Evolutionary conservation across 2,113 vertebrate species (phyloP).

Genomic region (Salvelinus fontinalis): DNA sequence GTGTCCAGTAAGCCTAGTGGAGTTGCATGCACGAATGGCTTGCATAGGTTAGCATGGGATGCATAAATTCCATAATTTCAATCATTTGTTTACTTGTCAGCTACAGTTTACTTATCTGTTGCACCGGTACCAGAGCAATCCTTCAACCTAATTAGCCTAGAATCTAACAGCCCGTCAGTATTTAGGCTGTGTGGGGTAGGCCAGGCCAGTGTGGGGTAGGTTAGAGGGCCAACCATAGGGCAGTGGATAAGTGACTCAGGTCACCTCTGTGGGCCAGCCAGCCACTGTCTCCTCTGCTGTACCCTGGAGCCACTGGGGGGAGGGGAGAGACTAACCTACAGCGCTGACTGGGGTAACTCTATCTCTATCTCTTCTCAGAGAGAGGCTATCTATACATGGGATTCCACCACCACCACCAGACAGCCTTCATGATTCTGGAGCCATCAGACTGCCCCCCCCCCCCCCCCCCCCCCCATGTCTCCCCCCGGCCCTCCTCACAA

Average conservation of each 20-base stretch:
- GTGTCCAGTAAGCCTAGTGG: no score
- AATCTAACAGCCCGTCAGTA: not conserved
- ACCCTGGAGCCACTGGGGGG: not conserved
- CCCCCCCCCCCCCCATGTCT: no score
- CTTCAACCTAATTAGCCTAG: no score
- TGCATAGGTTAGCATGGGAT: no score
- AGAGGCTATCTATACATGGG: conserved; percentile 65
- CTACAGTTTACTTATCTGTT: no score
- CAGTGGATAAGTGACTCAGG: not conserved
- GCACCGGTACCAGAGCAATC: no score
- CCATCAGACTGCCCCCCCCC: no score
- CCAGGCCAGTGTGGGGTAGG: not conserved
- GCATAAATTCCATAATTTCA: no score
- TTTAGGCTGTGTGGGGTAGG: not conserved
- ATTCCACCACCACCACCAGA: conserved; percentile 67
- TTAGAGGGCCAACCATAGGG: not conserved
- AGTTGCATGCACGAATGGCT: no score
- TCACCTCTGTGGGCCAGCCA: not conserved
- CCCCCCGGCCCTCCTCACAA: not conserved
- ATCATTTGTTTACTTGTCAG: no score
- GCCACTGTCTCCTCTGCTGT: not conserved
- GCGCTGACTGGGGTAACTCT: no score
- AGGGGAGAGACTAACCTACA: no score
- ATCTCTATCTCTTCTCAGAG: conserved; percentile 72
- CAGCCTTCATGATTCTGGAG: conserved; percentile 47